A percentile compares a stretch with the other conserved stretches of the same genome.
Evolutionary conservation across 2,113 vertebrate species (phyloP).

Genomic region (Dascyllus trimaculatus): DNA sequence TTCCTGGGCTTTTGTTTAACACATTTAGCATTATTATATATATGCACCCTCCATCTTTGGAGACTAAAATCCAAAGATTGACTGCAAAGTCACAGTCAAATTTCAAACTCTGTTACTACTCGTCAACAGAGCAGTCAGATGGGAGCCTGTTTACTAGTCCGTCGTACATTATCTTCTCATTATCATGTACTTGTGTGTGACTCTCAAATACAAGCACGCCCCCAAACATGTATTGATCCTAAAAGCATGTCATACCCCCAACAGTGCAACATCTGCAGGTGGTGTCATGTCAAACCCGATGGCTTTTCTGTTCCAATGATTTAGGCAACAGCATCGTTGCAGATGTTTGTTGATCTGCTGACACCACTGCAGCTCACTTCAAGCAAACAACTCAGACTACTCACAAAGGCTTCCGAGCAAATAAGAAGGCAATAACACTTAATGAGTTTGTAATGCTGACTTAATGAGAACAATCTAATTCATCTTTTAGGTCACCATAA

Average conservation of each 20-base stretch:
- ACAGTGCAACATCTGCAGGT: neutral
- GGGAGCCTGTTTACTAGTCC: slow-evolving; percentile 22
- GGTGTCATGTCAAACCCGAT: slow-evolving; percentile 5
- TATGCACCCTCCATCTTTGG: neutral
- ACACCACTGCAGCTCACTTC: slow-evolving; percentile 11
- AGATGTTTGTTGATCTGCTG: slow-evolving; percentile 34
- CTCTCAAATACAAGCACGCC: slow-evolving; percentile 10
- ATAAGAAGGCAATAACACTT: slow-evolving; percentile 43
- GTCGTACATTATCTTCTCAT: slow-evolving; percentile 19
- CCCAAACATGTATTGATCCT: slow-evolving; percentile 6
- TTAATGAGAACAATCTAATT: slow-evolving; percentile 33
- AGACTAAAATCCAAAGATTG: too few species aligned
- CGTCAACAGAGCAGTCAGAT: neutral
- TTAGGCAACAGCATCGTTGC: slow-evolving; percentile 18
- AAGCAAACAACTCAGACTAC: slow-evolving; percentile 13
- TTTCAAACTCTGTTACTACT: slow-evolving; percentile 3
- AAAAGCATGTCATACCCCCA: slow-evolving; percentile 11
- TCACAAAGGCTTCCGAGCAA: slow-evolving; percentile 7
- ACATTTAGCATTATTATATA: slow-evolving; percentile 13
- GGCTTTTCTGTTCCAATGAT: slow-evolving; percentile 31
- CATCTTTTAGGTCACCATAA: slow-evolving; percentile 31
- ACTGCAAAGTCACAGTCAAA: slow-evolving; percentile 5
- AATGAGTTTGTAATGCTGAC: slow-evolving; percentile 20
- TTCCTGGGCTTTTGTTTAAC: slow-evolving; percentile 13
- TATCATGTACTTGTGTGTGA: neutral